A percentile compares a stretch with the other conserved stretches of the same genome.
phyloP scores from a whole-genome alignment of 2,888 invertebrate species.

The Netelia virgata region DNA sequence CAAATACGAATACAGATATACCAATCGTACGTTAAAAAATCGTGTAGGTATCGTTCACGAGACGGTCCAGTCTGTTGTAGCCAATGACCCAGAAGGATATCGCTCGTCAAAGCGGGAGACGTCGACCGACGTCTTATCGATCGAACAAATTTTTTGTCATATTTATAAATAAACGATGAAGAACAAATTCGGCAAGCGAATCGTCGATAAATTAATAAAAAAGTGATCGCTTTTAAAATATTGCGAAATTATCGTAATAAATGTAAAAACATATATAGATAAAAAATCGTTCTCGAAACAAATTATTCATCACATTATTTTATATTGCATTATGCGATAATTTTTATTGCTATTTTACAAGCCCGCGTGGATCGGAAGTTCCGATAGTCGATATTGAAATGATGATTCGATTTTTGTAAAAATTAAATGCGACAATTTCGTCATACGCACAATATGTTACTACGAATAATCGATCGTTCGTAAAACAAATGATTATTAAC shows the following conservation, averaged over 20 bases:
- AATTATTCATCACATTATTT: too few relatives aligned
- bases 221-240: neutral
- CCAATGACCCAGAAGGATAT: conserved; percentile 49
- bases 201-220: neutral
- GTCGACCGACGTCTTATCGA: neutral
- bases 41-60: conserved; percentile 36
- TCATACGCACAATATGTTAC: too few relatives aligned
- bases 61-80: conserved; percentile 27
- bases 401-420: too few relatives aligned
- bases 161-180: neutral
- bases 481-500: too few relatives aligned
- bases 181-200: neutral
- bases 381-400: too few relatives aligned
- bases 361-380: too few relatives aligned
- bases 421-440: too few relatives aligned
- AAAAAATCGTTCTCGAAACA: too few relatives aligned
- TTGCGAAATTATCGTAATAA: neutral
- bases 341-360: too few relatives aligned
- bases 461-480: too few relatives aligned
- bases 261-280: neutral
- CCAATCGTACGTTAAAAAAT: neutral
- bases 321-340: too few relatives aligned
- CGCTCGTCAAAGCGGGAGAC: neutral
- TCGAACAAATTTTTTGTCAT: neutral
- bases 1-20: conserved; percentile 23